These are phyloP conservation scores for Macrotis lagotis DNA, from an alignment of 2,113 vertebrate species.

Conservation along the genomic window DNA sequence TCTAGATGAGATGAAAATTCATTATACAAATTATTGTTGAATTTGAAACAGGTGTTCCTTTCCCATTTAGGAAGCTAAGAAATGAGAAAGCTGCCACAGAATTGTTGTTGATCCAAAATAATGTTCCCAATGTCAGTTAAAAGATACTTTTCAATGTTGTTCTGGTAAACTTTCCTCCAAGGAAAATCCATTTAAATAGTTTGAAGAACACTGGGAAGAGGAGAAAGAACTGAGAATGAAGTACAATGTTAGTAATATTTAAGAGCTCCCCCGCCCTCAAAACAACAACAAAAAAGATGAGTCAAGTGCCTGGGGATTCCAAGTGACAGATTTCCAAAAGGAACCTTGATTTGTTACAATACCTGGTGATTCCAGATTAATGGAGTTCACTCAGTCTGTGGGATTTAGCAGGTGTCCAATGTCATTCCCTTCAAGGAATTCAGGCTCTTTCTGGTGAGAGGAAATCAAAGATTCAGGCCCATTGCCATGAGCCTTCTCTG, in stretches of 20 bases:
- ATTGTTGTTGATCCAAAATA: conserved; percentile 52
- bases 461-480: conserved; percentile 11
- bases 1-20: conserved; percentile 77
- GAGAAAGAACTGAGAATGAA: conserved; percentile 40
- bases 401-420: conserved; percentile 23
- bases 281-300: too few species aligned
- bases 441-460: background rate
- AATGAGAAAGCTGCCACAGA: conserved; percentile 56
- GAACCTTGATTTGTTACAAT: conserved; percentile 26
- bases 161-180: background rate
- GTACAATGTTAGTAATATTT: conserved; percentile 43
- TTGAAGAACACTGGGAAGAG: conserved; percentile 27
- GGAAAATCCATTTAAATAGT: conserved; percentile 39
- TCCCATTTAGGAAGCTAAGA: conserved; percentile 50
- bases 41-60: conserved; percentile 68
- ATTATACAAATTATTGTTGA: conserved; percentile 71
- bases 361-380: fast-evolving
- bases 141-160: conserved; percentile 7
- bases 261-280: background rate
- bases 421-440: background rate
- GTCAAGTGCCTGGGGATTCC: background rate
- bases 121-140: conserved; percentile 35
- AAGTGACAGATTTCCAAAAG: conserved; percentile 11
- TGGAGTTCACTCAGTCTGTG: background rate
- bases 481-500: conserved; percentile 5